Percentiles rank a stretch among this genome's conserved stretches.
Evolutionary conservation across 2,113 vertebrate genomes (phyloP).

Genomic region (Lepus timidus): DNA sequence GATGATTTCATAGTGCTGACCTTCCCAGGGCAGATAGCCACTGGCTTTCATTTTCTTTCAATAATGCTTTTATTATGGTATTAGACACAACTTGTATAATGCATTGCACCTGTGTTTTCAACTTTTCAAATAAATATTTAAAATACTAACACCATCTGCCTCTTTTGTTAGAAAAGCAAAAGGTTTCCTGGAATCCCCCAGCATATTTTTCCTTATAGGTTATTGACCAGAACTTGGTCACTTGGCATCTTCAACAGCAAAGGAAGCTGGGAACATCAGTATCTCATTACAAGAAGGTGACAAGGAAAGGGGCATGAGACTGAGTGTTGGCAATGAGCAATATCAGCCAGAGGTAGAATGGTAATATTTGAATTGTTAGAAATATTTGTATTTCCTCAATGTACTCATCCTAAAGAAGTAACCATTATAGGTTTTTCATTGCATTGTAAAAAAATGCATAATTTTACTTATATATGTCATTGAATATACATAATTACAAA

Average conservation of each 20-base stretch:
- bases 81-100: slow-evolving; percentile 77
- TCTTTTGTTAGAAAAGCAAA: neutral
- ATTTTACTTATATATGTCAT: neutral
- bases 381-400: neutral
- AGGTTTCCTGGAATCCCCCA: neutral
- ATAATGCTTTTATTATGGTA: slow-evolving; percentile 58
- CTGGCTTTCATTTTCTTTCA: slow-evolving; percentile 49
- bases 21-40: slow-evolving; percentile 8
- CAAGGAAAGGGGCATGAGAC: neutral
- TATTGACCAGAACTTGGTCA: neutral
- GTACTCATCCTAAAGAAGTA: neutral
- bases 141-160: neutral
- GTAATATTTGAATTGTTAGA: neutral
- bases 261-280: neutral
- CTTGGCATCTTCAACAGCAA: neutral
- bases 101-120: slow-evolving; percentile 73
- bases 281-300: neutral
- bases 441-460: neutral
- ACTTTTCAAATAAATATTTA: slow-evolving; percentile 88
- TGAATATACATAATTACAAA: neutral
- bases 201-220: neutral
- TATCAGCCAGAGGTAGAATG: neutral
- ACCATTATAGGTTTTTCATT: neutral
- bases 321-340: neutral
- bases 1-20: slow-evolving; percentile 41